Evolutionary conservation across 2,113 vertebrate genomes (phyloP).

Genomic region (Romanogobio albipinnatus): DNA sequence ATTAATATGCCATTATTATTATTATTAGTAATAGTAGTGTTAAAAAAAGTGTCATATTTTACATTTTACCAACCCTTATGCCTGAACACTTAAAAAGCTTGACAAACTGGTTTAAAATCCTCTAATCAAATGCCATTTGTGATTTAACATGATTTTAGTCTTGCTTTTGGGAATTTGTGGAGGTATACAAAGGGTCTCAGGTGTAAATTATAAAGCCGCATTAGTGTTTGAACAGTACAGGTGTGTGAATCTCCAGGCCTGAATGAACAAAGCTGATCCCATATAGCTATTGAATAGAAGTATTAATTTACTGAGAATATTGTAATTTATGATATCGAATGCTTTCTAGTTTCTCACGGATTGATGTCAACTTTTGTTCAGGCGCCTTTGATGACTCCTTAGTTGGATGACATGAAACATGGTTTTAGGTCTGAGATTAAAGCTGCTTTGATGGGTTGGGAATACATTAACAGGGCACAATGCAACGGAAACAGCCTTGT

Average conservation of each 20-base stretch:
- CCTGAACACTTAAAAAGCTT: not conserved
- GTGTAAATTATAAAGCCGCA: not conserved
- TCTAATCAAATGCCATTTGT: not conserved
- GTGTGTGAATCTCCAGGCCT: conserved; percentile 9
- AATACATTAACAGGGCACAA: conserved; percentile 51
- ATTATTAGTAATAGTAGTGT: not conserved
- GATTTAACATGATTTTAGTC: not conserved
- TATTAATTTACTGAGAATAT: conserved; percentile 22
- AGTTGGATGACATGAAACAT: conserved; percentile 61
- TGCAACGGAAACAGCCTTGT: conserved; percentile 52
- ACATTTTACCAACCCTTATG: not conserved
- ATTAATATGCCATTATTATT: not conserved
- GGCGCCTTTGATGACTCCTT: conserved; percentile 67
- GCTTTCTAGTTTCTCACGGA: conserved; percentile 32
- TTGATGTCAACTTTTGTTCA: conserved; percentile 57
- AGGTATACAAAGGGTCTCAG: not conserved
- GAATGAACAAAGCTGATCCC: conserved; percentile 23
- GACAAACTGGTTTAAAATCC: not conserved
- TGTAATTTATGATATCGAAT: conserved; percentile 29
- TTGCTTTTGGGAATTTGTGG: not conserved
- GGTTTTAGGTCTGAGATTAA: conserved; percentile 64
- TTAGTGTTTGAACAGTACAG: conserved; percentile 29
- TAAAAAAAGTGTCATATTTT: not conserved
- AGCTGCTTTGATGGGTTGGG: conserved; percentile 66
- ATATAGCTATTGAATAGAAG: conserved; percentile 5